Evolutionary conservation across 2,797 vertebrate genomes (phyloP), one percentile per base, ranked within the genome.

Genomic region (Hydrocynus forskahlii): DNA sequence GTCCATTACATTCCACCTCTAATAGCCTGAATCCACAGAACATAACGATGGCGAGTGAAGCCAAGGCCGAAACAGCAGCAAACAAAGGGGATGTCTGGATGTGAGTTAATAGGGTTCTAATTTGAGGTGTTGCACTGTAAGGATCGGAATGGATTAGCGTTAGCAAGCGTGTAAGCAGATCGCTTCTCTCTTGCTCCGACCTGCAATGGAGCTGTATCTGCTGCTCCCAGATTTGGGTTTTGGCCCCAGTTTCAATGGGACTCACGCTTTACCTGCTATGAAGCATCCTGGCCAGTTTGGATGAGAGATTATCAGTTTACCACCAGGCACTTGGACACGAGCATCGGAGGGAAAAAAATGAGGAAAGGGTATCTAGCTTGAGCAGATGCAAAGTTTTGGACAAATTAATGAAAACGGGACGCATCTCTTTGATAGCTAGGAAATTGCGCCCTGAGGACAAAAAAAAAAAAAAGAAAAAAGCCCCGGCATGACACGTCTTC

Each of bases 301-400:
- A 72, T 50, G 59, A 7, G 10, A 29, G 73, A 80, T 83, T 71
- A 79, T 83, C 57, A 75, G 71, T 75, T 75, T 70, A 43, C 25
- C 75, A 79, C 60, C 81, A 83, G 72, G 69, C 71, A 59, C 57
- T 80, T 19, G 40, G 73, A 72, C 25, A 8, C 35, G 76, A 73
- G 63, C 19, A 63, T 55, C 5, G 10, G 6, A 10, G 43, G 10
- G 19, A 2, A 14, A 23, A 48, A n/a, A 67, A 35, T 29, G 17
- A 43, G 54, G 45, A 16, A 73, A 35, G 73, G 70, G 55, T 79
- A 79, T 83, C 81, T 55, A 60, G 66, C 35, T 79, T 76, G 12
- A 55, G 48, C 81, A 79, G 72, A 78, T 9, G 7, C 4, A 14
- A 43, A 40, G 23, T 70, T 70, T 50, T 50, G 21, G n/a, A 50